phyloP scores from a whole-genome alignment of 2,888 invertebrate species.

The Synergus laeviventris region DNA sequence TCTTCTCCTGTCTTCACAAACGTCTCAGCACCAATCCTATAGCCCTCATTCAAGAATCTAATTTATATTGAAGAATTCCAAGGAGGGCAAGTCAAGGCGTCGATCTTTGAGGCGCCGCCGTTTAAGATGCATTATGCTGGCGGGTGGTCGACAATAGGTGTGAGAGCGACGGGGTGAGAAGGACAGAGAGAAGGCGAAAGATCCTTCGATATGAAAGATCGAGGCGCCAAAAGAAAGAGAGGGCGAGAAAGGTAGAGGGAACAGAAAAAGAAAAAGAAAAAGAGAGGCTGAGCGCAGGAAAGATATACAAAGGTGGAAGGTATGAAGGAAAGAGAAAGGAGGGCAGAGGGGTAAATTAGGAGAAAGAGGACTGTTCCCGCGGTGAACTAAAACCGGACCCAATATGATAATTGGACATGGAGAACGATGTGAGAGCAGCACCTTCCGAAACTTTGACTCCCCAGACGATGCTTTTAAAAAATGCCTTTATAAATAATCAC shows the following conservation, averaged over 20 bases:
- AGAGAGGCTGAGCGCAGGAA: constrained; percentile 17
- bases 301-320: constrained; percentile 3
- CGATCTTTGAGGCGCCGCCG: constrained; percentile 76
- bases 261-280: constrained; percentile 49
- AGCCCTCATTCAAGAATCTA: constrained; percentile 70
- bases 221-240: constrained; percentile 45
- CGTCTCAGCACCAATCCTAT: constrained; percentile 53
- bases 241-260: constrained; percentile 42
- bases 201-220: constrained; percentile 39
- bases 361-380: constrained; percentile 40
- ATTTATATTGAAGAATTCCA: constrained; percentile 75
- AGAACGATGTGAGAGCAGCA: constrained; percentile 68
- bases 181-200: constrained; percentile 41
- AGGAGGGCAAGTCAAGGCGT: constrained; percentile 70
- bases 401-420: constrained; percentile 68
- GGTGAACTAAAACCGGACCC: constrained; percentile 48
- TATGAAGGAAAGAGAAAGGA: constrained; percentile 44
- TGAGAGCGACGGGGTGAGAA: constrained; percentile 48
- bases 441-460: constrained; percentile 54
- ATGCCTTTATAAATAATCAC: neutral
- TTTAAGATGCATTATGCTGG: constrained; percentile 74
- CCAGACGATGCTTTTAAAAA: neutral
- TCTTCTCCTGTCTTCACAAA: constrained; percentile 43
- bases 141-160: constrained; percentile 71
- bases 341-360: constrained; percentile 40